A percentile compares a stretch with the other conserved stretches of the same genome.
phyloP scores from a whole-genome alignment of 1,140 invertebrate species.

The Drosophila yakuba region DNA sequence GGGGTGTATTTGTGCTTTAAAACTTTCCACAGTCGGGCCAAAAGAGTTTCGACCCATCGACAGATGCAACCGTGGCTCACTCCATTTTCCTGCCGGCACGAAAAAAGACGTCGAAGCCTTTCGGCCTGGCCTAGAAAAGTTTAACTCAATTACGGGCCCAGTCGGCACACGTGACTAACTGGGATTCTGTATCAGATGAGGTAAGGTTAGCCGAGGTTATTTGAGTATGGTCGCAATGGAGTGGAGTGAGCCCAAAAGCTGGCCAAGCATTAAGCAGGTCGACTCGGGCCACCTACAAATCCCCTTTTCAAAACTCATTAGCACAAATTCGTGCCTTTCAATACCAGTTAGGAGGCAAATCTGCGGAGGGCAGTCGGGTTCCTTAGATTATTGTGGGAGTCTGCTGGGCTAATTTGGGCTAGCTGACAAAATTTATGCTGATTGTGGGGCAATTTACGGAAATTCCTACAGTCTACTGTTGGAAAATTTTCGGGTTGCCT shows the following conservation, averaged over 20 bases:
- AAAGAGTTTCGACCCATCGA: constrained; percentile 48
- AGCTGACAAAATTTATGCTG: constrained; percentile 76
- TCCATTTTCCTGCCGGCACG: constrained; percentile 15
- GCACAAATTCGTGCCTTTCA: constrained; percentile 81
- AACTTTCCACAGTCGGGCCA: constrained; percentile 54
- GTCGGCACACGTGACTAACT: constrained; percentile 71
- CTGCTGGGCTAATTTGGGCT: constrained; percentile 44
- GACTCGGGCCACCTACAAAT: constrained; percentile 58
- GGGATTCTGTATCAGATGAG: constrained; percentile 45
- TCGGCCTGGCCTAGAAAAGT: constrained; percentile 76
- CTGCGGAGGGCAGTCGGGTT: constrained; percentile 1
- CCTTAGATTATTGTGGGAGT: constrained; percentile 9
- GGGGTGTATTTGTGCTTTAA: constrained; percentile 42
- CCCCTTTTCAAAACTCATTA: constrained; percentile 82
- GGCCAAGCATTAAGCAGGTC: constrained; percentile 66
- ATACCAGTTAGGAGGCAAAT: constrained; percentile 31
- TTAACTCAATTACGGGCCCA: constrained; percentile 74
- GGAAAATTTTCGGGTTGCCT: constrained; percentile 60
- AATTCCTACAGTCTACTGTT: constrained; percentile 56
- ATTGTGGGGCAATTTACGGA: constrained; percentile 80
- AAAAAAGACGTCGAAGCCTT: constrained; percentile 50
- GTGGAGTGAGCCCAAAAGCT: constrained; percentile 53
- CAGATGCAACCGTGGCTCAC: constrained; percentile 63
- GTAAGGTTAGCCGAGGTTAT: constrained; percentile 37
- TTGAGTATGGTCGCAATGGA: constrained; percentile 4